phyloP scores from a whole-genome alignment of 2,113 vertebrate species.

The Neoarius graeffei region DNA sequence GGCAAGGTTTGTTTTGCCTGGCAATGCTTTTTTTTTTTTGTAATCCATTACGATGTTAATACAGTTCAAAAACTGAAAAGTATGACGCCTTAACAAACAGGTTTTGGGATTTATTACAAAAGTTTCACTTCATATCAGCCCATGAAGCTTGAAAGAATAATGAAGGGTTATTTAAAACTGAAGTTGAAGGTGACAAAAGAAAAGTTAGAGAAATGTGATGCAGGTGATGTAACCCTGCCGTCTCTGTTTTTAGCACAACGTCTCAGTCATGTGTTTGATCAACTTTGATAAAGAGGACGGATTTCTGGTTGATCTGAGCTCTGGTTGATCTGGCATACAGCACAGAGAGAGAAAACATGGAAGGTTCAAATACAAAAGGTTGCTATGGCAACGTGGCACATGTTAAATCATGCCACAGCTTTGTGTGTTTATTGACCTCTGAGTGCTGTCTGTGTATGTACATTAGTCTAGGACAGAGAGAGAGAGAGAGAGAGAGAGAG shows the following conservation, averaged over 20 bases:
- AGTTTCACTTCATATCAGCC: neutral
- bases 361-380: slow-evolving; percentile 11
- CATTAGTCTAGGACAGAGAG: neutral
- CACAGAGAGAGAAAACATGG: slow-evolving; percentile 10
- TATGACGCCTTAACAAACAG: neutral
- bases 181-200: neutral
- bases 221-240: neutral
- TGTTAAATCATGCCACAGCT: slow-evolving; percentile 23
- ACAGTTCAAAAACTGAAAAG: neutral
- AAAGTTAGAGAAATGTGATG: neutral
- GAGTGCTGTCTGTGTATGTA: slow-evolving; percentile 6
- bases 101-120: neutral
- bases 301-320: neutral
- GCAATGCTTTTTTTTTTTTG: neutral
- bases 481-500: slow-evolving; percentile 1
- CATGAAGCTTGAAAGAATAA: neutral
- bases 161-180: neutral
- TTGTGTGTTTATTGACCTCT: slow-evolving; percentile 3
- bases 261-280: neutral
- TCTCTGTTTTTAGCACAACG: neutral
- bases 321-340: slow-evolving; percentile 22
- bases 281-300: neutral
- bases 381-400: slow-evolving; percentile 36
- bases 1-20: too few species aligned
- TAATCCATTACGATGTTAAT: neutral